These are phyloP conservation scores for Xiphias gladius DNA, from an alignment of 2,113 vertebrate species.

Conservation along the genomic window DNA sequence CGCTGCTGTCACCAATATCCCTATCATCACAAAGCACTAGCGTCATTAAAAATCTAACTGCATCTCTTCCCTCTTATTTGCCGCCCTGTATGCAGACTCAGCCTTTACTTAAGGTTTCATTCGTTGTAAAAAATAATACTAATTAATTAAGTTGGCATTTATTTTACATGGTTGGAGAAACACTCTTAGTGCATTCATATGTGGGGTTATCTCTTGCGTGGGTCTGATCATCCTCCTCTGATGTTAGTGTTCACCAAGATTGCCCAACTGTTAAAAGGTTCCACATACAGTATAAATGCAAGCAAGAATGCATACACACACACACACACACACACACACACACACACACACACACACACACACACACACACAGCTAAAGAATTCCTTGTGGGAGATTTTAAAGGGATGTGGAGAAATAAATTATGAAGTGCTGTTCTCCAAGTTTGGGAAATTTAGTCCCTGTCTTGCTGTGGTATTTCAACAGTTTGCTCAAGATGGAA, in stretches of 20 bases:
- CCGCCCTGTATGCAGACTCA: constrained; percentile 51
- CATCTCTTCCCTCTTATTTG: constrained; percentile 35
- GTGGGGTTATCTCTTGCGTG: constrained; percentile 27
- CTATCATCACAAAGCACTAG: constrained; percentile 58
- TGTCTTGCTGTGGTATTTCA: constrained; percentile 20
- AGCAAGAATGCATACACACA: not conserved
- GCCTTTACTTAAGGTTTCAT: constrained; percentile 40
- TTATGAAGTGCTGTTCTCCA: constrained; percentile 1
- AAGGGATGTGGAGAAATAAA: constrained; percentile 26
- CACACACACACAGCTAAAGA: not conserved
- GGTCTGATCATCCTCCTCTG: not conserved
- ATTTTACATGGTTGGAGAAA: constrained; percentile 47
- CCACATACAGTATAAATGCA: not conserved
- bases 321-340: constrained; percentile 2
- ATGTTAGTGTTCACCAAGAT: not conserved
- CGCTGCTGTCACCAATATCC: constrained; percentile 16
- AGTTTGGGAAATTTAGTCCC: not conserved
- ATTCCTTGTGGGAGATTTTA: constrained; percentile 2
- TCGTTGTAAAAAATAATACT: constrained; percentile 34
- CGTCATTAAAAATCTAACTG: constrained; percentile 61
- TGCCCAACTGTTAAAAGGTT: constrained; percentile 36
- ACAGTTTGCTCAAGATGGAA: not conserved
- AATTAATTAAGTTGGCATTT: constrained; percentile 65
- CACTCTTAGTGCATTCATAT: constrained; percentile 20
- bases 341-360: not conserved